Evolutionary conservation across 2,797 vertebrate genomes (phyloP).

Genomic region (Sebastes taczanowskii): DNA sequence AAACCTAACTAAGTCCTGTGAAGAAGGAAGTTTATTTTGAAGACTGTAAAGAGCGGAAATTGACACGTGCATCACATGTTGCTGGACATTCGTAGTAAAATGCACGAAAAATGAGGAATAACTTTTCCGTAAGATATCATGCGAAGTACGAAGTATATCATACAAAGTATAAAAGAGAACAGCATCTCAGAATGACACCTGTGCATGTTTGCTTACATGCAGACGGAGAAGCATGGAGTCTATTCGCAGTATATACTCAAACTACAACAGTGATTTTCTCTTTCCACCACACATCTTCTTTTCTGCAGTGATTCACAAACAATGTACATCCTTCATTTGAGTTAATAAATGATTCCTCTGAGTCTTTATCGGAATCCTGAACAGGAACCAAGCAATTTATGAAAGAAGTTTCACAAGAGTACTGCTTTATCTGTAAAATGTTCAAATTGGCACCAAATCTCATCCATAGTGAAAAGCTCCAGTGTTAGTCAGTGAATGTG

Average conservation of each 20-base stretch:
- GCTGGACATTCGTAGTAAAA: no score
- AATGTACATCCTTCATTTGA: conserved; percentile 29
- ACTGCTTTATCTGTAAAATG: conserved; percentile 37
- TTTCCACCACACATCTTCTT: conserved; percentile 2
- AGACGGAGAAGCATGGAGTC: not conserved
- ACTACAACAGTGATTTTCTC: conserved; percentile 13
- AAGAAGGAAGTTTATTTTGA: no score
- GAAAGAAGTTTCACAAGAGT: not conserved
- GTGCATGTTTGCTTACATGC: not conserved
- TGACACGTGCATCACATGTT: no score
- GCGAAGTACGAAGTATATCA: no score
- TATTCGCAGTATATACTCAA: not conserved
- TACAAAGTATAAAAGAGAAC: not conserved
- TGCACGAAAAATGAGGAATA: no score
- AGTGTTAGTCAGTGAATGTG: conserved; percentile 22
- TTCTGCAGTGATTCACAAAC: conserved; percentile 22
- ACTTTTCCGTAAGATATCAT: no score
- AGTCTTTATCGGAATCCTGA: conserved; percentile 21
- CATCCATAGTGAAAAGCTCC: conserved; percentile 31
- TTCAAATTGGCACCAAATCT: conserved; percentile 10
- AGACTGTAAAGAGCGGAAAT: no score
- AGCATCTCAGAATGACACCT: not conserved
- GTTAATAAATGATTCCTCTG: conserved; percentile 24
- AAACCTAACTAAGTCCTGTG: no score
- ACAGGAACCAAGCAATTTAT: conserved; percentile 32